Conservation (phyloP, 2,888 invertebrate genomes). For the Xylota sylvarum region DNA sequence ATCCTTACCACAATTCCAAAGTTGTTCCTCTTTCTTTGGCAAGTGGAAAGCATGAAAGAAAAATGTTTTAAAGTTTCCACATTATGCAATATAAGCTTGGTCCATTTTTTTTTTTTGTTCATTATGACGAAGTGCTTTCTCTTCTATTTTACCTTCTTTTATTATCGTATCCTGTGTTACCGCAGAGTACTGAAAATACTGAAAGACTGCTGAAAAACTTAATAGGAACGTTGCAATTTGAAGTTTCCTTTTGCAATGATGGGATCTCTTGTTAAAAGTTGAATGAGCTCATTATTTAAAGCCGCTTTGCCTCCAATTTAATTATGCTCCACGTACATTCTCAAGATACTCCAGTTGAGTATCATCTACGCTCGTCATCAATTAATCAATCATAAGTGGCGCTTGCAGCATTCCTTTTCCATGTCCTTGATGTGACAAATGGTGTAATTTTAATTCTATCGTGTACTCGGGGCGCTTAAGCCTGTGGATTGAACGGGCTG, state of each 20-base stretch:
- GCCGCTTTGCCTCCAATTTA: conserved; percentile 51
- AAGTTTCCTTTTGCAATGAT: conserved; percentile 15
- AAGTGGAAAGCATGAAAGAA: conserved; percentile 16
- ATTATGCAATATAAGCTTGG: conserved; percentile 14
- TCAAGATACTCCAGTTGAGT: conserved; percentile 41
- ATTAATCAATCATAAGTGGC: conserved; percentile 72
- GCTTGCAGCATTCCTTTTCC: conserved; percentile 39
- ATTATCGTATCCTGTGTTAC: neutral
- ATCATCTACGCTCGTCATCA: conserved; percentile 60
- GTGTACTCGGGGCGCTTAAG: conserved; percentile 40
- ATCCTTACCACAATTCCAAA: conserved; percentile 22
- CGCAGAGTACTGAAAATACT: too few species aligned
- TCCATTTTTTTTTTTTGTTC: conserved; percentile 13
- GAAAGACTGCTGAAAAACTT: conserved; percentile 13
- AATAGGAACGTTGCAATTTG: conserved; percentile 13
- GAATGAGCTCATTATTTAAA: conserved; percentile 52
- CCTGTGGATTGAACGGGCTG: too few species aligned
- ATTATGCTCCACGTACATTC: conserved; percentile 9
- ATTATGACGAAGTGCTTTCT: conserved; percentile 6
- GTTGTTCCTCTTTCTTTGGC: neutral
- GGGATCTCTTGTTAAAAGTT: conserved; percentile 1
- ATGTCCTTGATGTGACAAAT: conserved; percentile 62
- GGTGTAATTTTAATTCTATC: conserved; percentile 64
- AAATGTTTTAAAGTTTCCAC: neutral
- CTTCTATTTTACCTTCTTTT: conserved; percentile 6